Base-by-base conservation (phyloP, 2,797 vertebrate species). In the Hippopotamyrus pictus region DNA sequence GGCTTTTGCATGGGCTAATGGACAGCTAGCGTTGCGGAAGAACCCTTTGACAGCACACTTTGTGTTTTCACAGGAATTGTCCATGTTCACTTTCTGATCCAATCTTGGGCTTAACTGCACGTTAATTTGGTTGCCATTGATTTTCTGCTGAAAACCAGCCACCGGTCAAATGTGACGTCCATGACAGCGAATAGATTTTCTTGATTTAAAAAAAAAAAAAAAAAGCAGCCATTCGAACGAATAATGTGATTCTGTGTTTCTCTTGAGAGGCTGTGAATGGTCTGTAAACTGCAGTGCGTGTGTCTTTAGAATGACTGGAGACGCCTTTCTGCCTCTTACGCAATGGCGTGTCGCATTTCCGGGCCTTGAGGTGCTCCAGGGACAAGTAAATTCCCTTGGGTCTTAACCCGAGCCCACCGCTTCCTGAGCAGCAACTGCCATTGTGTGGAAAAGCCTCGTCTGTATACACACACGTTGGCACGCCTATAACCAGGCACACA, bases 291-390 rank as follows among this genome's bases (percentile, higher is more conserved):
- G 29, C 83, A 25, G 51, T 88, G 73, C 22, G 54, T 90, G 57
- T 86, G 62, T 22, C 25, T 88, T 85, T 48, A 65, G 89, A 29
- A 82, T 44, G 54, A 48, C 51, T 37, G 79, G 92, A 88, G 88
- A 89, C 73, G 89, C 91, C 87, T 91, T 90, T 91, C 90, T 90
- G 92, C 79, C 88, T 83, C 90, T 76, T 91, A 91, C 90, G 89
- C 91, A 91, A 93, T 92, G 92, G 89, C 94, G 94, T 94, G 93
- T 95, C 93, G 92, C 93, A 92, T 90, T 93, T 93, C 90, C 90
- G 90, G 89, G 89, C 90, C 90, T 92, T 89, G 88, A 92, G 92
- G 90, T 92, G 91, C 69, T 57, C 89, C 90, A 89, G 93, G 92
- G 93, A 93, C 92, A 90, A 90, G 91, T 93, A 95, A 95, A 95